phyloP scores from a whole-genome alignment of 2,113 vertebrate species.

The Motacilla tschutschensis region DNA sequence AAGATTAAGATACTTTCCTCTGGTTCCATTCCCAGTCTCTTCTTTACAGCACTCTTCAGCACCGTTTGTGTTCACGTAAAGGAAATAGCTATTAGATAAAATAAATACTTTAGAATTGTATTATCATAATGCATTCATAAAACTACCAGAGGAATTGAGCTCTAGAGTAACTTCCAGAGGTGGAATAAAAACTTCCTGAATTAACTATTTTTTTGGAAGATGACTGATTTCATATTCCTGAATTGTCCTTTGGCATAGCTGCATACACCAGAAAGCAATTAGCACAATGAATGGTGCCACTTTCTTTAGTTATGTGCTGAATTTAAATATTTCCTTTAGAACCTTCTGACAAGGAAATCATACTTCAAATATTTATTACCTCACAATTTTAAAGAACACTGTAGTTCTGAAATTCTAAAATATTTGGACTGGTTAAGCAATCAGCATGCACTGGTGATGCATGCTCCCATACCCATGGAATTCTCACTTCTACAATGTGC shows the following conservation, averaged over 20 bases:
- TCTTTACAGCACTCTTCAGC: neutral
- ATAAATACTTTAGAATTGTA: conserved; percentile 28
- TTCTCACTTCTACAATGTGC: neutral
- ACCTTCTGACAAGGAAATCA: neutral
- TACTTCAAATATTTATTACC: neutral
- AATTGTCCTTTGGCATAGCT: neutral
- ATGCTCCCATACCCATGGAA: neutral
- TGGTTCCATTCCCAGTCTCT: neutral
- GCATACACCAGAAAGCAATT: neutral
- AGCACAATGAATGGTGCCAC: neutral
- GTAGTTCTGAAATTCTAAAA: neutral
- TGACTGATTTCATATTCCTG: neutral
- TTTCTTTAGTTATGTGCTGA: neutral
- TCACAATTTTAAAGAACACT: neutral
- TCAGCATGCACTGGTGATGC: neutral
- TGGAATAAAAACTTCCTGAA: neutral
- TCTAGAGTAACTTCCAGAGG: neutral
- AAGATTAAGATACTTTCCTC: neutral
- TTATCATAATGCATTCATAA: conserved; percentile 4
- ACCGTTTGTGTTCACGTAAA: neutral
- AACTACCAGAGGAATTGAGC: neutral
- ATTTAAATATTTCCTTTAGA: neutral
- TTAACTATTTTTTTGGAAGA: neutral
- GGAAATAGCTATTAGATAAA: conserved; percentile 21
- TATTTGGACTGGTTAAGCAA: neutral